Base-by-base conservation (phyloP, 2,113 vertebrate genomes). In the Ptilonorhynchus violaceus region DNA sequence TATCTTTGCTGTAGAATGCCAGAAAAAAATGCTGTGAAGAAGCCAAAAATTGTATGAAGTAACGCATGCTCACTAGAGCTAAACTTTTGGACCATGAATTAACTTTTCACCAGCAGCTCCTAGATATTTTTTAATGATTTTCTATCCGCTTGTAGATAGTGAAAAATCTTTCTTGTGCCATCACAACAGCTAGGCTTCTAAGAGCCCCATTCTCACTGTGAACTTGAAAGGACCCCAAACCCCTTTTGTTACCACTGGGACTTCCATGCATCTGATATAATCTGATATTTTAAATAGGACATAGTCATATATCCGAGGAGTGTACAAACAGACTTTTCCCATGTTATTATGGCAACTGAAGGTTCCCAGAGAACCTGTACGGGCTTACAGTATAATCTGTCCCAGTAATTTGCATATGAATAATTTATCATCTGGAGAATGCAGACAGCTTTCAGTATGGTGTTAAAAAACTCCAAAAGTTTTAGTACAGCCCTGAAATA, bases 291-390 rank as follows among this genome's bases (percentile, higher is more conserved):
- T 63, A 68, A 67, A 27, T 33, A 63, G 15, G 18, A 25, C 4
- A 1, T 24, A 37, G 27, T 81, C 22, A 11, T 60, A 13, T 15
- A 35, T 55, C 60, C 52, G 41, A 87, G 55, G 33, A 70, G 21
- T 15, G 3, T 52, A 27, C 41, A 73, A 41, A 78, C 35, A 52
- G 39, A 44, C 55, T 84, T 28, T 85, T 55, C 33, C 42, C 2
- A 1, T n/a, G 9, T 52, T 93, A 41, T 66, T 84, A 13, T 28
- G 13, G 28, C 0, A 0, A 14, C 39, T 59, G 64, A 70, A 86
- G 15, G 6, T 70, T 84, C 44, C 15, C 67, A 66, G 83, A 88
- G 59, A 88, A 85, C 44, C 60, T 85, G 21, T 13, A 33, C 44
- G 39, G 35, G 20, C 39, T 78, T 75, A 42, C 25, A 6, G 47